phyloP scores from a whole-genome alignment of 2,797 vertebrate genomes.

The Lycodopsis pacificus region DNA sequence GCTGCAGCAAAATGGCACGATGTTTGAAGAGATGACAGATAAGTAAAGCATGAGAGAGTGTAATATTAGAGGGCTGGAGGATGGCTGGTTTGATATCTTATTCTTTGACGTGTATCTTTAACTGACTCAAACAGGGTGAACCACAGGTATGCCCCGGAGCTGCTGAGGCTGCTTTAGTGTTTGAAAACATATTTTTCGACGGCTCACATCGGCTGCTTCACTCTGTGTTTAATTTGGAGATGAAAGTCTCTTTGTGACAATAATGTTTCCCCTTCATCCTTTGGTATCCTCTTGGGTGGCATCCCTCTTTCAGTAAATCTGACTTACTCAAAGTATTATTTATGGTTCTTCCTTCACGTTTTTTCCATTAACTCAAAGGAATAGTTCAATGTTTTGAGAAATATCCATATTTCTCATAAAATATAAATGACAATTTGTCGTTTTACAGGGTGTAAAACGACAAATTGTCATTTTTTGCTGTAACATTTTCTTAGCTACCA shows the following conservation, averaged over 20 bases:
- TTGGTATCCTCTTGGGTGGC: conserved; percentile 27
- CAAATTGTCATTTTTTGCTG: no score
- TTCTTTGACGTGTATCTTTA: conserved; percentile 60
- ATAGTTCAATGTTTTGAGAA: conserved; percentile 1
- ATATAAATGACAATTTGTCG: not conserved
- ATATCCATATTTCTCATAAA: not conserved
- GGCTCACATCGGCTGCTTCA: conserved; percentile 2
- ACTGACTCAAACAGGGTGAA: conserved; percentile 51
- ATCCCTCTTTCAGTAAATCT: not conserved
- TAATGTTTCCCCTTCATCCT: conserved; percentile 6
- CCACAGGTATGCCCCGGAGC: conserved; percentile 61
- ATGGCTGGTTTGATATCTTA: conserved; percentile 78
- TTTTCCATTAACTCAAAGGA: not conserved
- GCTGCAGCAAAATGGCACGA: conserved; percentile 54
- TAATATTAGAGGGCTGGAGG: conserved; percentile 69
- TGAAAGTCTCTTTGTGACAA: conserved; percentile 41
- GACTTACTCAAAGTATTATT: conserved; percentile 10
- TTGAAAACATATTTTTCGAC: conserved; percentile 34
- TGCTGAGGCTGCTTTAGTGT: conserved; percentile 54
- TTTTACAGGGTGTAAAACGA: not conserved
- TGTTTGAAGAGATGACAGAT: conserved; percentile 70
- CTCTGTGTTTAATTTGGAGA: conserved; percentile 31
- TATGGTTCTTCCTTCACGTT: not conserved
- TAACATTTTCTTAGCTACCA: not conserved
- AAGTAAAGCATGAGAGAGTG: conserved; percentile 49